phyloP scores from a whole-genome alignment of 2,113 vertebrate species.

The Steatornis caripensis region DNA sequence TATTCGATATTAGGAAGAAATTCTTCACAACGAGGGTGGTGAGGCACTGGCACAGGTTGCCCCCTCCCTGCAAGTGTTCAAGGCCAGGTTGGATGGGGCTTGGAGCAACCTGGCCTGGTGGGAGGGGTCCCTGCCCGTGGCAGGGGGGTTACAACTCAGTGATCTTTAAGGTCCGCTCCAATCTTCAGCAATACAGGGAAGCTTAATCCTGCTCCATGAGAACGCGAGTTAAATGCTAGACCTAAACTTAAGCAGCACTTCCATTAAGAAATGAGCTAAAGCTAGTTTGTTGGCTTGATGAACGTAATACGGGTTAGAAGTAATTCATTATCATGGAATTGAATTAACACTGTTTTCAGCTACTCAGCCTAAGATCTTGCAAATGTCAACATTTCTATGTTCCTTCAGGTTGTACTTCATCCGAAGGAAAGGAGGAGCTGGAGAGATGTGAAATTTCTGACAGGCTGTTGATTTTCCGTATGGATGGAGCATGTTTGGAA shows the following conservation, averaged over 20 bases:
- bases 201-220: neutral
- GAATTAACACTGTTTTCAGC: neutral
- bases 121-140: too few relatives aligned
- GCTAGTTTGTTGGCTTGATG: neutral
- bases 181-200: fast-evolving
- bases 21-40: too few relatives aligned
- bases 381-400: neutral
- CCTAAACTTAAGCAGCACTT: neutral
- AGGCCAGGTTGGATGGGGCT: too few relatives aligned
- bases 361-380: neutral
- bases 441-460: slow-evolving; percentile 50
- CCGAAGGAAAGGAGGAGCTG: slow-evolving; percentile 8
- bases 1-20: too few relatives aligned
- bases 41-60: too few relatives aligned
- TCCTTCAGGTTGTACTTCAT: slow-evolving; percentile 2
- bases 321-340: neutral
- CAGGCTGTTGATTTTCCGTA: slow-evolving; percentile 63
- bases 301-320: neutral
- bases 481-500: slow-evolving; percentile 67
- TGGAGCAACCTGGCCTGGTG: too few relatives aligned
- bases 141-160: too few relatives aligned
- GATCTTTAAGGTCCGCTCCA: too few relatives aligned
- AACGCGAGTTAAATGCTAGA: neutral
- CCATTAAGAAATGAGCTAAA: neutral
- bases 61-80: too few relatives aligned